Conservation (phyloP, 2,113 vertebrate species). For the Mormyrus lacerda region DNA sequence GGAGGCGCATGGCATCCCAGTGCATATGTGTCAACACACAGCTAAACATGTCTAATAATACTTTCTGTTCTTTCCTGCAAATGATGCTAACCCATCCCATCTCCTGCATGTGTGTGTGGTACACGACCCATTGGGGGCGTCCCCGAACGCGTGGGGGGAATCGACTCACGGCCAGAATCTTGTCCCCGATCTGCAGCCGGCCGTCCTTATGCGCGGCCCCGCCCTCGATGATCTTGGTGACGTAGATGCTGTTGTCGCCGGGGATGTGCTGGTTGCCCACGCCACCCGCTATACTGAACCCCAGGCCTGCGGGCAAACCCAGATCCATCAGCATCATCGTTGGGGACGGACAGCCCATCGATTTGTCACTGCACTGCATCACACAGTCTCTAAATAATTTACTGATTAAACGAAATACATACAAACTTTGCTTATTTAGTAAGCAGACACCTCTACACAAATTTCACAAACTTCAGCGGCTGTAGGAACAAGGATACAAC, state of each 20-base stretch:
- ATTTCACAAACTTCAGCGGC: background rate
- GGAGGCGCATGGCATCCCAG: background rate
- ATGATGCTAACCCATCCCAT: background rate
- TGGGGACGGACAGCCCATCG: background rate
- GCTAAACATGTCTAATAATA: background rate
- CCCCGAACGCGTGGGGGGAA: background rate
- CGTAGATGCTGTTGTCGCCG: conserved; percentile 80
- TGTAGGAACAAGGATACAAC: background rate
- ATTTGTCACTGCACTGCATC: background rate
- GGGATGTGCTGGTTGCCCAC: conserved; percentile 83
- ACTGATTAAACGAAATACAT: background rate
- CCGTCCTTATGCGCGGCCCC: conserved; percentile 76
- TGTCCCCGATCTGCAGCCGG: conserved; percentile 78
- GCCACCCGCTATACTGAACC: conserved; percentile 78
- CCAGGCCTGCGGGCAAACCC: conserved; percentile 61
- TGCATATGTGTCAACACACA: background rate
- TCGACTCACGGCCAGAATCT: conserved; percentile 70
- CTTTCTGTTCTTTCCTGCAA: background rate
- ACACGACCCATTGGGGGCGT: background rate
- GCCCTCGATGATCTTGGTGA: conserved; percentile 81
- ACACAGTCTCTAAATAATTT: background rate
- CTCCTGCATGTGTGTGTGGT: background rate
- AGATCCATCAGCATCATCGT: background rate
- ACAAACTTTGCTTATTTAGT: background rate
- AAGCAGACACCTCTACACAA: background rate